phyloP scores from a whole-genome alignment of 1,140 invertebrate species.

The Periplaneta americana region DNA sequence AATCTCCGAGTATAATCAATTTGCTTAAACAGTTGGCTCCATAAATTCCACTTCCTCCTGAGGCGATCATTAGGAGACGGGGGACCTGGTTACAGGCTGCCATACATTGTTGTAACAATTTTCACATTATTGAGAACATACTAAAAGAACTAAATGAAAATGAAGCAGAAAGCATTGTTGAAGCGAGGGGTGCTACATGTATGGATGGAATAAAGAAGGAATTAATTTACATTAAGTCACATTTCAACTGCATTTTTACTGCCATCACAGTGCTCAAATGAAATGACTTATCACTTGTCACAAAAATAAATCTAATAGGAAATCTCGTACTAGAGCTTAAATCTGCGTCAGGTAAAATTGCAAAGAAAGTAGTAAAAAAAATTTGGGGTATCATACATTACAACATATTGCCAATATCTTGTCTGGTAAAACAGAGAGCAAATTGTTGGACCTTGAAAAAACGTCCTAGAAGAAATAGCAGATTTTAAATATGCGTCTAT shows the following conservation, averaged over 20 bases:
- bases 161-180: too few relatives aligned
- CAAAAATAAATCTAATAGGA: background rate
- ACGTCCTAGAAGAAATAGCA: background rate
- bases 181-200: too few relatives aligned
- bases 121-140: too few relatives aligned
- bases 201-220: background rate
- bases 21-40: constrained; percentile 25
- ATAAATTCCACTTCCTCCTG: constrained; percentile 25
- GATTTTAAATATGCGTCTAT: background rate
- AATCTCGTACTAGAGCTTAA: background rate
- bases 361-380: background rate
- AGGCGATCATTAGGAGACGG: constrained; percentile 30
- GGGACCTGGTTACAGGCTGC: constrained; percentile 26
- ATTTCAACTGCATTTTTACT: background rate
- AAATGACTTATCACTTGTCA: background rate
- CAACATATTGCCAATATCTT: too few relatives aligned
- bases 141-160: too few relatives aligned
- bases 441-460: background rate
- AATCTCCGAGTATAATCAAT: constrained; percentile 24
- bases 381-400: background rate
- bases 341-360: background rate
- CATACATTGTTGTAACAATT: too few relatives aligned
- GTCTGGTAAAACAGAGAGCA: background rate
- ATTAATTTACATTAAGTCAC: background rate
- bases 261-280: background rate